These are phyloP conservation scores for Scolopax mira DNA, from an alignment of 2,113 vertebrate genomes.

Conservation along the genomic window DNA sequence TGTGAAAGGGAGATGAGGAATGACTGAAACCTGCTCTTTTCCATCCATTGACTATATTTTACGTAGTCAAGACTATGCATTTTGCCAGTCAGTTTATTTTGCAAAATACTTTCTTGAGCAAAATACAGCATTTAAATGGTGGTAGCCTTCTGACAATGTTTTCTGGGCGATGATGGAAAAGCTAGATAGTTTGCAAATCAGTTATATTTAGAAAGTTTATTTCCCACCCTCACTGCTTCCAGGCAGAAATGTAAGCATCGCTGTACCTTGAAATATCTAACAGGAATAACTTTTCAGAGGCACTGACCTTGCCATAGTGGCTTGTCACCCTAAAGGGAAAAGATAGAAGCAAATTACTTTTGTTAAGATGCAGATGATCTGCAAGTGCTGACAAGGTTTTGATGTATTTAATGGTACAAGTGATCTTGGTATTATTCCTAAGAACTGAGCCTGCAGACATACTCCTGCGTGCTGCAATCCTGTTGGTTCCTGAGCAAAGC, in stretches of 20 bases:
- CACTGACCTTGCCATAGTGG: conserved; percentile 45
- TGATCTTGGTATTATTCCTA: conserved; percentile 2
- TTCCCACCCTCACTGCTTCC: not conserved
- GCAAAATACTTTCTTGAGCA: not conserved
- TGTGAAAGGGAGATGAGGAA: not conserved
- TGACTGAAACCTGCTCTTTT: not conserved
- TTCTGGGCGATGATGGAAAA: not conserved
- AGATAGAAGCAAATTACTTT: conserved; percentile 49
- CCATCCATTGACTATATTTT: not conserved
- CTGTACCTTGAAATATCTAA: conserved; percentile 36
- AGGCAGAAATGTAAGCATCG: conserved; percentile 38
- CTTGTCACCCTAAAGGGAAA: conserved; percentile 52
- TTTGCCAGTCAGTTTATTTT: not conserved
- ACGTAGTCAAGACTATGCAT: not conserved
- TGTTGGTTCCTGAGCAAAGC: not conserved
- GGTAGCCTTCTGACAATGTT: not conserved
- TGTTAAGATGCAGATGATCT: conserved; percentile 61
- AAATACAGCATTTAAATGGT: not conserved
- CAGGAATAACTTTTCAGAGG: conserved; percentile 37
- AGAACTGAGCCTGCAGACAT: conserved; percentile 35
- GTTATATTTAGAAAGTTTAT: conserved; percentile 14
- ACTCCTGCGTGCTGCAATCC: not conserved
- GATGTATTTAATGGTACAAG: conserved; percentile 60
- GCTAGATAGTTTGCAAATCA: not conserved
- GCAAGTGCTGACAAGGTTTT: conserved; percentile 56